Base-by-base conservation (phyloP, 2,797 vertebrate species). In the Percopsis omiscomaycus region DNA sequence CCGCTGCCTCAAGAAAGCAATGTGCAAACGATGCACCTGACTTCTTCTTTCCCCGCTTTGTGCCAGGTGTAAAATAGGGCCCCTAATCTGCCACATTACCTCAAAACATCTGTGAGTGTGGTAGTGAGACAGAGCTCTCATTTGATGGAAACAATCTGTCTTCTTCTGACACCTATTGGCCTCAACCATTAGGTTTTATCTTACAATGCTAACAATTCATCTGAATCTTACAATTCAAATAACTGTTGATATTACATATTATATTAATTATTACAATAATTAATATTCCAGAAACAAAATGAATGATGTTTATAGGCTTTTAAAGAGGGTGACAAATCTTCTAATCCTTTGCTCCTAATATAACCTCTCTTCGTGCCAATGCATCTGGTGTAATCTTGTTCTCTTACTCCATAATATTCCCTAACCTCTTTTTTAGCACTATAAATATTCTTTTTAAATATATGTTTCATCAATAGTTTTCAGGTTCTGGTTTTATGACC, bases 161-260 rank as follows among this genome's bases (percentile, higher is more conserved):
- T 58, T 78, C 73, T 83, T 69, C 77, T 78, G 78, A 80, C 78
- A 77, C 60, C 79, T 85, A 62, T 48, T 69, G 81, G 73, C 49
- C 52, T 58, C 48, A 1, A 52, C 55, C n/a, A n/a, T 64, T 44
- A 59, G 1, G 2, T 44, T 65, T 71, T 56, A 30, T 27, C 48
- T 3, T 45, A 50, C 49, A 4, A 10, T 57, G 5, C 46, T 57
- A 42, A 30, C 56, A 10, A 62, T 46, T 65, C 15, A 37, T 22
- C 14, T 67, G 44, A 11, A 65, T 28, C 16, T 14, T 52, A 16
- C 11, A 3, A 22, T 2, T 45, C 11, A 45, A 45, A 45, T 5
- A 5, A 45, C 3, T 8, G 22, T 52, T 27, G 3, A 12, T 4
- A 1, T 8, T 28, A 28, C 22, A 22, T 22, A 22, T 22, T 22